Percentiles rank a stretch among this genome's conserved stretches.
Evolutionary conservation across 1,140 invertebrate genomes (phyloP).

Genomic region (Megathymus violae): DNA sequence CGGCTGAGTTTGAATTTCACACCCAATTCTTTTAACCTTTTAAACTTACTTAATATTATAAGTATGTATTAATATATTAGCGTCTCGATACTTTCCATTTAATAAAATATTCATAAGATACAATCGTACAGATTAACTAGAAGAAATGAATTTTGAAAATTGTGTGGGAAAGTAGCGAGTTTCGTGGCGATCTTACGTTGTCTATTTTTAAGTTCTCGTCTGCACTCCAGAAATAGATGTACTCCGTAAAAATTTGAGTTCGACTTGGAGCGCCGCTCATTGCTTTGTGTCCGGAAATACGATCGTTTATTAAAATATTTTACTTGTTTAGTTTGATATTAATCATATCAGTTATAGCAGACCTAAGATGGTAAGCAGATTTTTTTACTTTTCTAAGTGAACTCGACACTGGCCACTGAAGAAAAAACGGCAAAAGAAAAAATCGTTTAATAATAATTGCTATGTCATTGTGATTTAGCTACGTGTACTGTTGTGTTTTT

Average conservation of each 20-base stretch:
- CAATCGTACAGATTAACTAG: no score
- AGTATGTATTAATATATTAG: no score
- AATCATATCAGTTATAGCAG: background rate
- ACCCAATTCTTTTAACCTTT: no score
- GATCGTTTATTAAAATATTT: slow-evolving; percentile 10
- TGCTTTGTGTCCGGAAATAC: slow-evolving; percentile 30
- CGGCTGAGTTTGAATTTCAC: no score
- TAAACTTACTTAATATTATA: no score
- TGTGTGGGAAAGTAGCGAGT: slow-evolving; percentile 55
- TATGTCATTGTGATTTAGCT: slow-evolving; percentile 6
- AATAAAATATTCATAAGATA: no score
- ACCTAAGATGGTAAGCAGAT: background rate
- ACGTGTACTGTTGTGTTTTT: slow-evolving; percentile 29
- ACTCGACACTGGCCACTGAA: no score
- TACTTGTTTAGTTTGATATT: slow-evolving; percentile 3
- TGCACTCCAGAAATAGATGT: slow-evolving; percentile 71
- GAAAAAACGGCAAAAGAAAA: no score
- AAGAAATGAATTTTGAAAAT: slow-evolving; percentile 49
- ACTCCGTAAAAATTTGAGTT: slow-evolving; percentile 41
- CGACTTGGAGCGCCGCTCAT: background rate
- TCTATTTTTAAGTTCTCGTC: slow-evolving; percentile 69
- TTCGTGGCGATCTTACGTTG: slow-evolving; percentile 40
- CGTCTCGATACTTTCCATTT: no score
- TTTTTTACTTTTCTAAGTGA: no score
- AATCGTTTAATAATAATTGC: slow-evolving; percentile 11